Evolutionary conservation across 2,888 invertebrate species (phyloP).

Genomic region (Melanargia galathea): DNA sequence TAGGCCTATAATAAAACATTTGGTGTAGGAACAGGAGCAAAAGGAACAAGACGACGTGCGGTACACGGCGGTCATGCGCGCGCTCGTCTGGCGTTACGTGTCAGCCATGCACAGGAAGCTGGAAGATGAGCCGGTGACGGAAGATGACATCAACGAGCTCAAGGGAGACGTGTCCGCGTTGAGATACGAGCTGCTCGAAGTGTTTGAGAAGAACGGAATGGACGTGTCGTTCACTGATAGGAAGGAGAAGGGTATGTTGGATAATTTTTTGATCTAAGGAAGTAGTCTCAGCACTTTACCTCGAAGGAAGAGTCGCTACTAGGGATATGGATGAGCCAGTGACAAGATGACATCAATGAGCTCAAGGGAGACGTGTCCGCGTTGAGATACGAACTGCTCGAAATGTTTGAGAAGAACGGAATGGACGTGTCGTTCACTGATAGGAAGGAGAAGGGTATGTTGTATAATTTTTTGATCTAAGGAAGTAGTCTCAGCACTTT

Average conservation of each 20-base stretch:
- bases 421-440: slow-evolving; percentile 90
- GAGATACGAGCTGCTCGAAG: slow-evolving; percentile 94
- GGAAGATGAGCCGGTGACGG: slow-evolving; percentile 93
- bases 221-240: slow-evolving; percentile 88
- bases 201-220: slow-evolving; percentile 93
- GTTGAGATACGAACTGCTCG: slow-evolving; percentile 94
- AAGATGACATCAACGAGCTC: slow-evolving; percentile 95
- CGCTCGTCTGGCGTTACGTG: slow-evolving; percentile 95
- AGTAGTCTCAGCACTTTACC: background rate
- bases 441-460: slow-evolving; percentile 87
- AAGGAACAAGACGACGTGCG: slow-evolving; percentile 87
- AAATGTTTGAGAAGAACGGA: slow-evolving; percentile 93
- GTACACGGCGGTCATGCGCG: slow-evolving; percentile 92
- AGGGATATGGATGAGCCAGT: slow-evolving; percentile 65
- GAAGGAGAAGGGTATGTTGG: slow-evolving; percentile 86
- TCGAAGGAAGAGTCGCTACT: background rate
- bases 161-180: slow-evolving; percentile 96
- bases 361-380: slow-evolving; percentile 96
- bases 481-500: background rate
- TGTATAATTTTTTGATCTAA: background rate
- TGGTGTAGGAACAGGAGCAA: slow-evolving; percentile 62
- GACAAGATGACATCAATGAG: slow-evolving; percentile 96
- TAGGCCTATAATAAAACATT: background rate
- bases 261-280: background rate
- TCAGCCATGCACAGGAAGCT: slow-evolving; percentile 92